Conservation (phyloP, 2,113 vertebrate species). For the Emydura subglobosa region DNA sequence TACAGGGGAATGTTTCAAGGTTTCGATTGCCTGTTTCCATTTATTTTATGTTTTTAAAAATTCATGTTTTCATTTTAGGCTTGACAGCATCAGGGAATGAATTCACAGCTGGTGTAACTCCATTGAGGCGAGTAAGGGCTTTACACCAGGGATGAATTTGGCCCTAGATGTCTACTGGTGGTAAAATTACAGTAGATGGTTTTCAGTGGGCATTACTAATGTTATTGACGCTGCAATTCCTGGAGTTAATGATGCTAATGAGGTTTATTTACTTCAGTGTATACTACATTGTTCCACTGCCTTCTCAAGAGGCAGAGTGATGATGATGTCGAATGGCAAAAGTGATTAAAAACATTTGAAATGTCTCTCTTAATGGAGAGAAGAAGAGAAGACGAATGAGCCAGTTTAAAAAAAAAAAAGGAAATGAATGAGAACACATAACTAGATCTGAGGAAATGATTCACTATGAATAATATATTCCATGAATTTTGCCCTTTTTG, state of each 20-base stretch:
- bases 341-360: conserved; percentile 56
- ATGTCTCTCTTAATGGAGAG: conserved; percentile 45
- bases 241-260: conserved; percentile 58
- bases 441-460: conserved; percentile 52
- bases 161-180: neutral
- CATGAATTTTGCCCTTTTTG: neutral
- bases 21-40: neutral
- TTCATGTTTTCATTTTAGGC: neutral
- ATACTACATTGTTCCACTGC: conserved; percentile 18
- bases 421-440: conserved; percentile 57
- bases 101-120: conserved; percentile 19
- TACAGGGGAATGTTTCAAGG: conserved; percentile 17
- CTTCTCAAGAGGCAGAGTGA: conserved; percentile 19
- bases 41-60: conserved; percentile 24
- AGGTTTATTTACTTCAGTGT: conserved; percentile 62
- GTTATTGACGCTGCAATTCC: conserved; percentile 50
- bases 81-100: neutral
- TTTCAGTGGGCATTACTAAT: conserved; percentile 27
- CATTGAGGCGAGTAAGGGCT: conserved; percentile 18
- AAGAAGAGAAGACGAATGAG: conserved; percentile 49
- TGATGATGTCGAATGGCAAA: conserved; percentile 36
- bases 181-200: conserved; percentile 5
- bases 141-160: conserved; percentile 17
- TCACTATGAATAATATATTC: conserved; percentile 55
- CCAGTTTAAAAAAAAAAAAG: conserved; percentile 34